These are phyloP conservation scores for Diplolepis rosae DNA, from an alignment of 2,888 invertebrate genomes.

Conservation along the genomic window DNA sequence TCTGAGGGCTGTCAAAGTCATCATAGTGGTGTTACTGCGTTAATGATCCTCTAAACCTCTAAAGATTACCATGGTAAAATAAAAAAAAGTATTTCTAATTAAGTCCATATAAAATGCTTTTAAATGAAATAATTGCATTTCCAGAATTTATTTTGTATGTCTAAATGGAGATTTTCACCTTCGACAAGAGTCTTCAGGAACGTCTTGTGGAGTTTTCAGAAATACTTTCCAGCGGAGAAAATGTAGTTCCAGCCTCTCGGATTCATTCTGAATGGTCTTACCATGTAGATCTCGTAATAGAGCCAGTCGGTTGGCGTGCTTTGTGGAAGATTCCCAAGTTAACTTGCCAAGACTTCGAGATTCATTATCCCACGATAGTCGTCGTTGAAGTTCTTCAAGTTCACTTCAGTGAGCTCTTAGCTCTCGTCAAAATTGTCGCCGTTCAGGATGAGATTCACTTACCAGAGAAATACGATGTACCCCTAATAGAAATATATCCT, in stretches of 20 bases:
- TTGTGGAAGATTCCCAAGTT: conserved; percentile 81
- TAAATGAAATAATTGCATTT: too few relatives aligned
- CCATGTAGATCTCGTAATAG: conserved; percentile 77
- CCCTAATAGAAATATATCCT: conserved; percentile 80
- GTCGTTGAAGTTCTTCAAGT: conserved; percentile 77
- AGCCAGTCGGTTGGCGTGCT: conserved; percentile 82
- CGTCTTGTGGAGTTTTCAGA: conserved; percentile 76
- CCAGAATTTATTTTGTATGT: not conserved
- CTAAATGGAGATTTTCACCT: conserved; percentile 77
- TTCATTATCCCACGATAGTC: conserved; percentile 80
- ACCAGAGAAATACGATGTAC: conserved; percentile 78
- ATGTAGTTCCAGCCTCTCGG: conserved; percentile 74
- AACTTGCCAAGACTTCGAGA: conserved; percentile 79
- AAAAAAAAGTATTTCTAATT: too few relatives aligned
- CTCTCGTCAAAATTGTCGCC: conserved; percentile 78
- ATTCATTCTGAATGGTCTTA: conserved; percentile 77
- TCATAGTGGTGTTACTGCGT: too few relatives aligned
- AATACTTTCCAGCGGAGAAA: conserved; percentile 74
- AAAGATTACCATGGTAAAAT: too few relatives aligned
- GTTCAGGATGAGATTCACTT: conserved; percentile 80
- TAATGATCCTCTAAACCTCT: too few relatives aligned
- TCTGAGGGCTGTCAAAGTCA: too few relatives aligned
- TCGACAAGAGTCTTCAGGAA: conserved; percentile 77
- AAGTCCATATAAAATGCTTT: too few relatives aligned
- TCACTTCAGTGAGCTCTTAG: conserved; percentile 76